Percentiles rank a stretch among this genome's conserved stretches.
Conservation (phyloP, 2,797 vertebrate species). For the Merluccius polli region DNA sequence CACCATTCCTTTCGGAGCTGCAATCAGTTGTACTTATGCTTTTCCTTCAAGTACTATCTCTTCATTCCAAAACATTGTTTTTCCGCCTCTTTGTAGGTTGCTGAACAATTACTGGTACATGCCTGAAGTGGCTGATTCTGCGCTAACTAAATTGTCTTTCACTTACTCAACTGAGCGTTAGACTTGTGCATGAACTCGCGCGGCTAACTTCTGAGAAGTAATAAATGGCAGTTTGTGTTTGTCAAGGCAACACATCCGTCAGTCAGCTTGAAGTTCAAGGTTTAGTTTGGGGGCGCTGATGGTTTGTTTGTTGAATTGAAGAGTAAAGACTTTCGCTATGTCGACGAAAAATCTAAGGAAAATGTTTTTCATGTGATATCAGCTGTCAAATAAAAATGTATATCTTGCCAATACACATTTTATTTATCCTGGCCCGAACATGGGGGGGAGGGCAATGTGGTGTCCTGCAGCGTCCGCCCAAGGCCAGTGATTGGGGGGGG, state of each 20-base stretch:
- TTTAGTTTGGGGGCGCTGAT: no score
- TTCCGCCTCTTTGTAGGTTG: conserved; percentile 21
- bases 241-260: neutral
- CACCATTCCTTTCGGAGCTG: conserved; percentile 1
- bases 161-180: conserved; percentile 40
- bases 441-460: neutral
- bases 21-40: neutral
- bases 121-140: conserved; percentile 25
- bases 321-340: neutral
- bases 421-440: neutral
- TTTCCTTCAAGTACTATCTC: conserved; percentile 10
- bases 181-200: neutral
- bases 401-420: neutral
- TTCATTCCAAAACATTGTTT: conserved; percentile 13
- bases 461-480: neutral
- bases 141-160: conserved; percentile 29
- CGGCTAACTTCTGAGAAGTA: neutral
- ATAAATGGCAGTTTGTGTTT: neutral
- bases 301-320: no score
- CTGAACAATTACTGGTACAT: conserved; percentile 49
- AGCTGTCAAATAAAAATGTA: neutral
- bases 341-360: neutral
- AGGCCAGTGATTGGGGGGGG: neutral
- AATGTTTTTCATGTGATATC: neutral
- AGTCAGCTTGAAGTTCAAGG: neutral